Percentiles rank a stretch among this genome's conserved stretches.
phyloP scores from a whole-genome alignment of 2,113 vertebrate species.

The Mirounga angustirostris region DNA sequence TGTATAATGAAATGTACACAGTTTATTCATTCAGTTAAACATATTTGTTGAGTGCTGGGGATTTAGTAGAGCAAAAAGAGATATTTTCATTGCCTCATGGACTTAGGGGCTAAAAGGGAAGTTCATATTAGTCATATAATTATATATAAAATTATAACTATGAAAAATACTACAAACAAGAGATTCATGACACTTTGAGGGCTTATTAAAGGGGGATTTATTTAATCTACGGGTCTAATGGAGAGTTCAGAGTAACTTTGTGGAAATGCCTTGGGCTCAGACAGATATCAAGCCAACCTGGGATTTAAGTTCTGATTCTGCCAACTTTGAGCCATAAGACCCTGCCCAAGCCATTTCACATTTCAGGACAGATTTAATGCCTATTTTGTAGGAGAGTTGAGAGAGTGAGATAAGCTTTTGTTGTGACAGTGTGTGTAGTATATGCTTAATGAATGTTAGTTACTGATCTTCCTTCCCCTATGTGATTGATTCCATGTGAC shows the following conservation, averaged over 20 bases:
- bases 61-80: not conserved
- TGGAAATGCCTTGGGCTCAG: not conserved
- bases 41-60: not conserved
- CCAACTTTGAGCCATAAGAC: not conserved
- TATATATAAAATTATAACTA: not conserved
- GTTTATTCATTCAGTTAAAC: not conserved
- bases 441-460: not conserved
- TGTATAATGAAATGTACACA: not conserved
- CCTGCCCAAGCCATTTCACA: not conserved
- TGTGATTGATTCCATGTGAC: not conserved
- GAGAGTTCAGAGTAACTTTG: not conserved
- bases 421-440: not conserved
- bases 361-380: not conserved
- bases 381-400: not conserved
- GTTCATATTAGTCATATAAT: not conserved
- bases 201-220: not conserved
- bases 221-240: not conserved
- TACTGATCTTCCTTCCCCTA: not conserved
- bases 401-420: not conserved
- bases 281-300: not conserved
- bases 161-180: not conserved
- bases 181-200: not conserved
- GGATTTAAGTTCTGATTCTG: not conserved
- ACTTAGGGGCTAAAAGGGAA: not conserved
- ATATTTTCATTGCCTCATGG: not conserved